Evolutionary conservation across 2,888 invertebrate species (phyloP).

Genomic region (Heteropelma amictum): DNA sequence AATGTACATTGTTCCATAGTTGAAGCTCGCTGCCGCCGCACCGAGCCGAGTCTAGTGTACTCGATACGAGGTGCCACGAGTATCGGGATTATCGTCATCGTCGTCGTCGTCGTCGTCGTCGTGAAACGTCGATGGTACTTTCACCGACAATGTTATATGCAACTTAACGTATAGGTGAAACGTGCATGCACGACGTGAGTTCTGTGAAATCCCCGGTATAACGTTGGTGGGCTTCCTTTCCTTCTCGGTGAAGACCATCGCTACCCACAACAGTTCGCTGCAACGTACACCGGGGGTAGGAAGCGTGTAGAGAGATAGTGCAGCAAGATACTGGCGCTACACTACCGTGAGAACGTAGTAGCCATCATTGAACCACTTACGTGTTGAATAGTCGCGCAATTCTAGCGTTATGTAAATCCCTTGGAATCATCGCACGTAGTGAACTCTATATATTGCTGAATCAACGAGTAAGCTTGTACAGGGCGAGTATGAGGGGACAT

Average conservation of each 20-base stretch:
- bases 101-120: no score
- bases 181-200: slow-evolving; percentile 25
- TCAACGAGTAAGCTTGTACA: slow-evolving; percentile 59
- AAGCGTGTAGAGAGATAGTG: not conserved
- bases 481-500: not conserved
- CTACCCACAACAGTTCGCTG: not conserved
- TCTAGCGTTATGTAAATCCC: slow-evolving; percentile 67
- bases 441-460: slow-evolving; percentile 62
- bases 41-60: slow-evolving; percentile 32
- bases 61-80: slow-evolving; percentile 10
- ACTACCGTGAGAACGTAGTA: slow-evolving; percentile 25
- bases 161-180: slow-evolving; percentile 38
- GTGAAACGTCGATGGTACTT: not conserved
- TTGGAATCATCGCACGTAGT: slow-evolving; percentile 62
- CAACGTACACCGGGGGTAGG: not conserved
- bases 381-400: slow-evolving; percentile 34
- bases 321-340: not conserved
- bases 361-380: slow-evolving; percentile 29
- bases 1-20: not conserved
- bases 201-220: slow-evolving; percentile 28
- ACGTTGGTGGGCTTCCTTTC: not conserved
- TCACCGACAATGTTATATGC: slow-evolving; percentile 21
- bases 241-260: not conserved
- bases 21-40: not conserved
- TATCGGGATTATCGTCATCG: slow-evolving; percentile 39